A percentile compares a stretch with the other conserved stretches of the same genome.
phyloP scores from a whole-genome alignment of 2,113 vertebrate genomes.

The Burhinus bistriatus region DNA sequence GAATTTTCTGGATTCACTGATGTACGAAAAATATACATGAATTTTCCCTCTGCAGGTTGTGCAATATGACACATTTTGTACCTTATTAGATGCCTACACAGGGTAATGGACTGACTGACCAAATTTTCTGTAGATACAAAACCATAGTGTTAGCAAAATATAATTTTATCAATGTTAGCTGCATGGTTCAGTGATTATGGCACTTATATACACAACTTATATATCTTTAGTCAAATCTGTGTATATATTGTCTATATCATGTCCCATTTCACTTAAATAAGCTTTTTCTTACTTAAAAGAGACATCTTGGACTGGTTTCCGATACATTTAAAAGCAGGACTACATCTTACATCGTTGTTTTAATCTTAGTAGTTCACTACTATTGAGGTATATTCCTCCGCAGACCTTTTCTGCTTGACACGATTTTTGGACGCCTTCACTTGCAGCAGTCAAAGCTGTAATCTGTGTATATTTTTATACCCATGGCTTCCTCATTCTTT shows the following conservation, averaged over 20 bases:
- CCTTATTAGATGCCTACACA: background rate
- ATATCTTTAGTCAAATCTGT: background rate
- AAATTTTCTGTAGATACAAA: background rate
- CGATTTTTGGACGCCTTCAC: background rate
- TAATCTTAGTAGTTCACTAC: background rate
- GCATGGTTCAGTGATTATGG: background rate
- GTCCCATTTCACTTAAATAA: background rate
- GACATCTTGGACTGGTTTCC: background rate
- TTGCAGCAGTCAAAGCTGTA: background rate
- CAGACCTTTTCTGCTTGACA: background rate
- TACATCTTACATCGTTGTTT: background rate
- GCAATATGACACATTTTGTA: background rate
- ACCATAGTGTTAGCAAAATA: background rate
- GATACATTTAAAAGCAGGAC: background rate
- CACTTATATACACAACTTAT: background rate
- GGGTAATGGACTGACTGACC: background rate
- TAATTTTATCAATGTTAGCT: background rate
- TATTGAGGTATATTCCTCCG: background rate
- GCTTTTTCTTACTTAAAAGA: background rate
- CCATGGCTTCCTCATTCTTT: background rate
- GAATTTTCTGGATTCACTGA: background rate
- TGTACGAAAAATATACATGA: background rate
- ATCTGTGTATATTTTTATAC: background rate
- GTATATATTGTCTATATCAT: background rate
- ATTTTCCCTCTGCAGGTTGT: background rate